phyloP scores from a whole-genome alignment of 2,888 invertebrate genomes.

The Drosophila colorata region DNA sequence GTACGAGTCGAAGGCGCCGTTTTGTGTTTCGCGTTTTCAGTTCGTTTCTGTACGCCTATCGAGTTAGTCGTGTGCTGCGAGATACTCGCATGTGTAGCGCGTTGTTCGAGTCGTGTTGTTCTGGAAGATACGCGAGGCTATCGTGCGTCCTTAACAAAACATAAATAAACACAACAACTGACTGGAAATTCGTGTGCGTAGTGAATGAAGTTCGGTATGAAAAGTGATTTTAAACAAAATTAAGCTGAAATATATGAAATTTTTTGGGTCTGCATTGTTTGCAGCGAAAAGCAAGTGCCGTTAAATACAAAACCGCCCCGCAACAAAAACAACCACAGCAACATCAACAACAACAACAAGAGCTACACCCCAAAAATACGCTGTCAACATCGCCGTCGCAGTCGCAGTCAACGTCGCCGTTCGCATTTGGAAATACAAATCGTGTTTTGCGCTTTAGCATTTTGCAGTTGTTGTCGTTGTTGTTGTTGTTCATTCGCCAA shows the following conservation, averaged over 20 bases:
- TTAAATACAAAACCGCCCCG: constrained; percentile 66
- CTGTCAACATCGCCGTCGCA: constrained; percentile 39
- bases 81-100: constrained; percentile 24
- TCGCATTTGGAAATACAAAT: constrained; percentile 76
- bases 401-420: constrained; percentile 42
- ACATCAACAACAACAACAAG: constrained; percentile 43
- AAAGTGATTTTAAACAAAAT: constrained; percentile 10
- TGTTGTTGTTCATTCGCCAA: constrained; percentile 61
- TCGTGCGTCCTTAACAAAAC: constrained; percentile 45
- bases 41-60: constrained; percentile 55
- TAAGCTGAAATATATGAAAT: constrained; percentile 42
- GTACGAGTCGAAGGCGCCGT: constrained; percentile 17
- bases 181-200: constrained; percentile 29
- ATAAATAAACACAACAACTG: constrained; percentile 53
- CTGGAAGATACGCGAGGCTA: constrained; percentile 64
- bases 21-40: constrained; percentile 44
- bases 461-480: constrained; percentile 52
- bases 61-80: constrained; percentile 30
- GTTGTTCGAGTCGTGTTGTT: constrained; percentile 32
- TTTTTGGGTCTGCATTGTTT: constrained; percentile 43
- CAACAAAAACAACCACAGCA: constrained; percentile 59
- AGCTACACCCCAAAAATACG: constrained; percentile 58
- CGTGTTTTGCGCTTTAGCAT: constrained; percentile 73
- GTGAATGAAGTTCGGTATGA: constrained; percentile 21
- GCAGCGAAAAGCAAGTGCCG: constrained; percentile 41